Conservation (phyloP, 2,888 invertebrate species). For the Congeria kusceri region DNA sequence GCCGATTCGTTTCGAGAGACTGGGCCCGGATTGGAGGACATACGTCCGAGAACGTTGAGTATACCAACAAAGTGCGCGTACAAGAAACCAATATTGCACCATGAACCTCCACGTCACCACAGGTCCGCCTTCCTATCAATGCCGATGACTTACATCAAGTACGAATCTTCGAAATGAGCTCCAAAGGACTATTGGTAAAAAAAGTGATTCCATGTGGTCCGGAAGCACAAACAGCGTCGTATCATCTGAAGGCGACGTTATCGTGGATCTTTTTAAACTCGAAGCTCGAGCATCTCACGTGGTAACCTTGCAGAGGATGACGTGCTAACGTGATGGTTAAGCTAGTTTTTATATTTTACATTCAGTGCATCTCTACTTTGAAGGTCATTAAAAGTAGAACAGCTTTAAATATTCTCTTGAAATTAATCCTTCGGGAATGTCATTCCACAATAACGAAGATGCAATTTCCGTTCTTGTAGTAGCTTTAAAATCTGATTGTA, state of each 20-base stretch:
- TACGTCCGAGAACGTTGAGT: conserved; percentile 81
- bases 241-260: conserved; percentile 86
- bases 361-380: too few species aligned
- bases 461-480: too few species aligned
- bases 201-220: conserved; percentile 96
- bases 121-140: conserved; percentile 59
- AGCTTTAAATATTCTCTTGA: too few species aligned
- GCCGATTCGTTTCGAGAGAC: too few species aligned
- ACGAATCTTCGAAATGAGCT: conserved; percentile 96
- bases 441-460: too few species aligned
- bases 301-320: neutral
- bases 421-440: too few species aligned
- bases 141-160: conserved; percentile 89
- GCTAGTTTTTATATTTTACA: too few species aligned
- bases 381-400: too few species aligned
- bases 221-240: conserved; percentile 95
- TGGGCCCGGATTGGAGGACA: conserved; percentile 64
- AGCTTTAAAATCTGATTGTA: too few species aligned
- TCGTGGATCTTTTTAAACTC: conserved; percentile 54
- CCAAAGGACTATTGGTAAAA: conserved; percentile 95
- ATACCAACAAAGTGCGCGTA: conserved; percentile 78
- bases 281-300: neutral
- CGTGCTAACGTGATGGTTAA: too few species aligned
- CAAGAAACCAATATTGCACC: conserved; percentile 67
- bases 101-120: conserved; percentile 22